A percentile compares a stretch with the other conserved stretches of the same genome.
These are phyloP conservation scores for Equus przewalskii DNA, from an alignment of 2,113 vertebrate species.

Conservation along the genomic window DNA sequence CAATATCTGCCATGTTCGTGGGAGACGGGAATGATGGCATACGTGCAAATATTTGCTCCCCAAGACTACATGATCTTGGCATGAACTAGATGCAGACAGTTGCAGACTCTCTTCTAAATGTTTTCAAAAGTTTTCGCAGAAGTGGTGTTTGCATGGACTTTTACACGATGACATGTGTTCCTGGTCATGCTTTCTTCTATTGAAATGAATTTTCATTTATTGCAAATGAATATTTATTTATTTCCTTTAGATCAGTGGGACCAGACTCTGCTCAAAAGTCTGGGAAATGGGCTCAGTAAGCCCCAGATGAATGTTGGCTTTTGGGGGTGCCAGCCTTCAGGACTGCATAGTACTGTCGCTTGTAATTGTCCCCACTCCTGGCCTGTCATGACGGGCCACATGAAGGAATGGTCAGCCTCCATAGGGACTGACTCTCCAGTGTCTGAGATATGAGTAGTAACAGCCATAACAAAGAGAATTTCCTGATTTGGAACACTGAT, in stretches of 20 bases:
- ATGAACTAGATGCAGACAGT: background rate
- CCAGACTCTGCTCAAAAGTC: background rate
- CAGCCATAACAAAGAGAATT: background rate
- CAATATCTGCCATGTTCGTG: accelerated
- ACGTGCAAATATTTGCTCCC: background rate
- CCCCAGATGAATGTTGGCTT: background rate
- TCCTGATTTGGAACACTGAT: background rate
- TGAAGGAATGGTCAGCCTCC: background rate
- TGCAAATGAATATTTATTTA: background rate
- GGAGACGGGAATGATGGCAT: background rate
- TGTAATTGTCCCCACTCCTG: background rate
- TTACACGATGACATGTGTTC: background rate
- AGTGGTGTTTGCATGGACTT: background rate
- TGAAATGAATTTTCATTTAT: background rate
- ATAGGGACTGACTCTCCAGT: background rate
- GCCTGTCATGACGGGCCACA: background rate
- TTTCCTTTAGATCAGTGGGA: background rate
- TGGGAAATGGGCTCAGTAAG: background rate
- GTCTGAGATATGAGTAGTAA: background rate
- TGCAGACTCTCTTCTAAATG: background rate
- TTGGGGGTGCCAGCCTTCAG: background rate
- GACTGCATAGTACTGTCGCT: background rate
- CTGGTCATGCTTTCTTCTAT: background rate
- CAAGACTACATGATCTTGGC: too few relatives aligned
- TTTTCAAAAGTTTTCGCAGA: background rate